Percentiles rank a stretch among this genome's conserved stretches.
Evolutionary conservation across 2,113 vertebrate genomes (phyloP).

Genomic region (Hymenochirus boettgeri): DNA sequence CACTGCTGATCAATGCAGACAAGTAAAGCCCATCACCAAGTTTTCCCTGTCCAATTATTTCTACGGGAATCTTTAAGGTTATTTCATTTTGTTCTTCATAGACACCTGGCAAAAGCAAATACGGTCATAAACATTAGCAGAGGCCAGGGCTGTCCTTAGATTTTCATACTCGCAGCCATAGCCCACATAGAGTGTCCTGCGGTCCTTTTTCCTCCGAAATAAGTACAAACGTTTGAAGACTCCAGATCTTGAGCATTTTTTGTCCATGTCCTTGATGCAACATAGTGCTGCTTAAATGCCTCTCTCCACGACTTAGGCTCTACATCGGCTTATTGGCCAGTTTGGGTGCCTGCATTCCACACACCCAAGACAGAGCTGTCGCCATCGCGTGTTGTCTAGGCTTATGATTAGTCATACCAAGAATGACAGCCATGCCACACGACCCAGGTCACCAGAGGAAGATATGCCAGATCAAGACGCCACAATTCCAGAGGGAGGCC

Average conservation of each 20-base stretch:
- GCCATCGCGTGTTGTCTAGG: constrained; percentile 84
- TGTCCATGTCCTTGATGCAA: constrained; percentile 77
- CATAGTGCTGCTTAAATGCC: constrained; percentile 73
- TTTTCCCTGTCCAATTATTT: constrained; percentile 72
- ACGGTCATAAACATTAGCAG: constrained; percentile 67
- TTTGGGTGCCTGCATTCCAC: constrained; percentile 78
- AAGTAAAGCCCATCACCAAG: constrained; percentile 71
- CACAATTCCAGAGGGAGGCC: constrained; percentile 74
- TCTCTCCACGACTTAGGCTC: constrained; percentile 79
- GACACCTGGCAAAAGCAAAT: constrained; percentile 73
- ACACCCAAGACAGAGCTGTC: constrained; percentile 76
- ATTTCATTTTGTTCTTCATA: constrained; percentile 79
- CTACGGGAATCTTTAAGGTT: constrained; percentile 76
- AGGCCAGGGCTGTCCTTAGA: constrained; percentile 68
- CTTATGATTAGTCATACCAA: constrained; percentile 79
- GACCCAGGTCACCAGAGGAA: constrained; percentile 77
- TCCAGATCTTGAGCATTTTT: constrained; percentile 69
- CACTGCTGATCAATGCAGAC: constrained; percentile 84
- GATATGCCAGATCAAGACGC: constrained; percentile 77
- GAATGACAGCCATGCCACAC: constrained; percentile 79
- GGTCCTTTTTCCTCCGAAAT: constrained; percentile 71
- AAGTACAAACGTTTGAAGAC: constrained; percentile 71
- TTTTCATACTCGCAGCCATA: constrained; percentile 68
- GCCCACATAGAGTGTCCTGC: constrained; percentile 66
- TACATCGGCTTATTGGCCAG: constrained; percentile 74